Base-by-base conservation (phyloP, 2,888 invertebrate species). In the Philereme transversata region DNA sequence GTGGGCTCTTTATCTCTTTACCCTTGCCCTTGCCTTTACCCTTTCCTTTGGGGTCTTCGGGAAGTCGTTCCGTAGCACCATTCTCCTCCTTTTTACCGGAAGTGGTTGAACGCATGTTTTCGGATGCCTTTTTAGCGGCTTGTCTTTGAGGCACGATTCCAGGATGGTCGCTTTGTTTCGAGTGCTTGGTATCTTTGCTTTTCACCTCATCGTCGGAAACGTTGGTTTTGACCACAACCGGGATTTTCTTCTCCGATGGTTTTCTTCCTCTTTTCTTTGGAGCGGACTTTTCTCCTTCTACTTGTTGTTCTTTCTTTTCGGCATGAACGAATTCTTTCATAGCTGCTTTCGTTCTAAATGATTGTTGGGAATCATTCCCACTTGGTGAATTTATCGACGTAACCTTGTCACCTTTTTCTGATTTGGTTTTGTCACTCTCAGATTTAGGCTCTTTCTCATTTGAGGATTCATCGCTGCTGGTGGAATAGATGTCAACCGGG, bases 101-200 rank as follows among this genome's bases (percentile, higher is more conserved):
- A 70, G 94, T 95, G 50, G 94, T 95, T 22, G 94, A 95, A 63
- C 94, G 95, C 94, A 97, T 95, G 78, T 96, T 97, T 84, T 97
- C 97, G 1, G 97, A 96, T 0, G 97, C 97, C 80, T 97, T 97
- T 82, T 97, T 97, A 35, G 97, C 97, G 36, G 97, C 97, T 86
- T 97, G 97, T 55, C 97, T 92, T 81, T 97, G 97, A 3, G 97
- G 97, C 46, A 97, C 97, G 68, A 97, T 97, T 54, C 96, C 95
- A n/a, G 96, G 95, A 73, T 94, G 90, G 60, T 94, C 93, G 72
- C 93, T 94, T 73, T 87, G 86, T 70, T 92, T 93, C 0, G 86
- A 78, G 34, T 81, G 77, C 74, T 92, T 93, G 67, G 90, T 92
- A 74, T 93, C 92, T 76, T 93, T 93, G 68, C 90, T 88, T 70